Base-by-base conservation (phyloP, 2,888 invertebrate species). In the Megastigmus dorsalis region DNA sequence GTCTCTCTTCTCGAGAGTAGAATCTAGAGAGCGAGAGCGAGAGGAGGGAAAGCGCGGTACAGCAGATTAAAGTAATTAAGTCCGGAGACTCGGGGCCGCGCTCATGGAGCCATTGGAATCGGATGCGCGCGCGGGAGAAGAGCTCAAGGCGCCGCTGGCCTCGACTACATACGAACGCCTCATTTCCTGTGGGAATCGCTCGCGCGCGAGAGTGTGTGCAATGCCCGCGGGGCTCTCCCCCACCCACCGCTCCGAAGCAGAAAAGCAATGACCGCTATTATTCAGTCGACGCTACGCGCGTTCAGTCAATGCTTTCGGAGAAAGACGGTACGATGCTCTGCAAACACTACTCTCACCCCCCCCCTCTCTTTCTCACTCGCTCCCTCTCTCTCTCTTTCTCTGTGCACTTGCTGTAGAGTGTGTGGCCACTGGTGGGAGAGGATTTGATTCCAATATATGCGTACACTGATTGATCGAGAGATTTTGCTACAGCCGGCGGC, bases 31-130 rank as follows among this genome's bases (percentile, higher is more conserved):
- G 41, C 0, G 26, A 41, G 41, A 6, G 52, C 23, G 38, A 18
- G 45, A 36, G 26, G 6, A 41, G 3, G n/a, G 15, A n/a, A 55
- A 7, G 18, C 55, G 3, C 10, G 48, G 69, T 59, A 63, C 67
- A 67, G 66, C 66, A 77, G 72, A 75, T 76, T 78, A 78, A 78
- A 78, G 74, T 78, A 74, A 77, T 79, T 78, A 76, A 76, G 73
- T 59, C 67, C 41, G 59, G 38, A 43, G 59, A 54, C 50, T 65
- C 63, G 38, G 18, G 15, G 23, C 48, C n/a, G n/a, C 41, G 60
- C 28, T 45, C 43, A 20, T 18, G 52, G 15, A 33, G 36, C 57
- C 66, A 45, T 69, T 73, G 48, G 54, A 52, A 55, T 23, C 48
- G 59, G 71, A 62, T 57, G 60, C 59, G 54, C 54, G 5, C 18